phyloP scores from a whole-genome alignment of 2,113 vertebrate genomes.

The Aythya baeri region DNA sequence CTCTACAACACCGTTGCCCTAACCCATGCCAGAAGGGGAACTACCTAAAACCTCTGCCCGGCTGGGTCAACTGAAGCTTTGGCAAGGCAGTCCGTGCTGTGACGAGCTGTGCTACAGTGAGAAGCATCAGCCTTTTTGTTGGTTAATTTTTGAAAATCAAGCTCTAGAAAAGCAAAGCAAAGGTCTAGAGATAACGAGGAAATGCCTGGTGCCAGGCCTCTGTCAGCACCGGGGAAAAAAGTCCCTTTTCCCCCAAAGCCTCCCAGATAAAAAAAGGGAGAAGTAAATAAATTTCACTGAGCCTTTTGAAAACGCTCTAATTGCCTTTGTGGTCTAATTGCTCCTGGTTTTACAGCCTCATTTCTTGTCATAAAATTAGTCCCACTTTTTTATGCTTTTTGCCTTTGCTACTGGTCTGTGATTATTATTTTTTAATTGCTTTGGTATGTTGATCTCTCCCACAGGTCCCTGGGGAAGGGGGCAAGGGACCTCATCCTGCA shows the following conservation, averaged over 20 bases:
- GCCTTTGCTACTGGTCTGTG: conserved; percentile 31
- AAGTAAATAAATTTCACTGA: conserved; percentile 57
- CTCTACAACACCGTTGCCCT: neutral
- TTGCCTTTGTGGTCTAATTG: conserved; percentile 67
- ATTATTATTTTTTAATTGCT: conserved; percentile 52
- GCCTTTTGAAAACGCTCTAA: conserved; percentile 40
- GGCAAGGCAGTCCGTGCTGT: rapidly evolving
- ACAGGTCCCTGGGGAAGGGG: neutral
- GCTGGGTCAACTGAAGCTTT: neutral
- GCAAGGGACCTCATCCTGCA: neutral
- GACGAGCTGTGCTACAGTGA: neutral
- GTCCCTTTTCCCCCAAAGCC: neutral
- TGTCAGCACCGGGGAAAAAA: neutral
- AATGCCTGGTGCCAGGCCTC: neutral
- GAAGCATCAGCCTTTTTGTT: too few relatives aligned
- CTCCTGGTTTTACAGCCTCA: conserved; percentile 55
- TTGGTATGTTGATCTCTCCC: conserved; percentile 8
- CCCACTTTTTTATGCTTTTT: conserved; percentile 48
- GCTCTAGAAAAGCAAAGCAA: neutral
- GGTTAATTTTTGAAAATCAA: neutral
- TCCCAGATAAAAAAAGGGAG: neutral
- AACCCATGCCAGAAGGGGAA: neutral
- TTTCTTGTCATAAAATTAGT: conserved; percentile 55
- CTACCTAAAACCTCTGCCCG: neutral
- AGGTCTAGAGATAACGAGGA: neutral